A percentile compares a stretch with the other conserved stretches of the same genome.
phyloP scores from a whole-genome alignment of 2,113 vertebrate genomes.

The Sardina pilchardus region DNA sequence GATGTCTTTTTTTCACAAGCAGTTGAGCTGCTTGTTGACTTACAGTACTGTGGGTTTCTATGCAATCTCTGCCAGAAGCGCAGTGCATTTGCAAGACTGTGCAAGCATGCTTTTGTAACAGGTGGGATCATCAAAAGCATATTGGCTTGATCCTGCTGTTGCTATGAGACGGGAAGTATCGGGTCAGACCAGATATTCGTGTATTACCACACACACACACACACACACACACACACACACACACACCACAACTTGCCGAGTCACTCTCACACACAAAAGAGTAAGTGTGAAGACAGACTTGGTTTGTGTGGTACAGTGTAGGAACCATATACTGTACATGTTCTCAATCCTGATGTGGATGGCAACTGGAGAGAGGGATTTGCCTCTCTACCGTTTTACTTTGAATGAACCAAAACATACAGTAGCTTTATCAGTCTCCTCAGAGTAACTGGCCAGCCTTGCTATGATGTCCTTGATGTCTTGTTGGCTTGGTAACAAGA shows the following conservation, averaged over 20 bases:
- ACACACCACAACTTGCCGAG: not conserved
- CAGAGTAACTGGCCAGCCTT: not conserved
- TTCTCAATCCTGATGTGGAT: not conserved
- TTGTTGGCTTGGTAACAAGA: not conserved
- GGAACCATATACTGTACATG: not conserved
- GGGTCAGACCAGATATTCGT: not conserved
- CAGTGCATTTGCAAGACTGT: constrained; percentile 5
- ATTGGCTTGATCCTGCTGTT: constrained; percentile 23
- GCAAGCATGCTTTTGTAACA: constrained; percentile 5
- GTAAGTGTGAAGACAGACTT: not conserved
- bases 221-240: constrained; percentile 1
- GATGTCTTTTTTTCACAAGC: too few species aligned
- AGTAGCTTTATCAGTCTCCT: not conserved
- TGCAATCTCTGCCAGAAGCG: not conserved
- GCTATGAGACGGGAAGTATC: constrained; percentile 29
- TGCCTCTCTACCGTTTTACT: not conserved
- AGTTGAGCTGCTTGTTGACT: not conserved
- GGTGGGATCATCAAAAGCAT: not conserved
- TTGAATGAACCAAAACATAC: not conserved
- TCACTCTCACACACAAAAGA: constrained; percentile 2
- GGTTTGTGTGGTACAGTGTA: not conserved
- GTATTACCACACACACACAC: constrained; percentile 1
- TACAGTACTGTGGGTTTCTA: not conserved
- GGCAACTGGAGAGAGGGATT: too few species aligned
- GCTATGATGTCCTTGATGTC: not conserved